Percentiles rank a stretch among this genome's conserved stretches.
These are phyloP conservation scores for Agrochola macilenta DNA, from an alignment of 2,888 invertebrate genomes.

Conservation along the genomic window DNA sequence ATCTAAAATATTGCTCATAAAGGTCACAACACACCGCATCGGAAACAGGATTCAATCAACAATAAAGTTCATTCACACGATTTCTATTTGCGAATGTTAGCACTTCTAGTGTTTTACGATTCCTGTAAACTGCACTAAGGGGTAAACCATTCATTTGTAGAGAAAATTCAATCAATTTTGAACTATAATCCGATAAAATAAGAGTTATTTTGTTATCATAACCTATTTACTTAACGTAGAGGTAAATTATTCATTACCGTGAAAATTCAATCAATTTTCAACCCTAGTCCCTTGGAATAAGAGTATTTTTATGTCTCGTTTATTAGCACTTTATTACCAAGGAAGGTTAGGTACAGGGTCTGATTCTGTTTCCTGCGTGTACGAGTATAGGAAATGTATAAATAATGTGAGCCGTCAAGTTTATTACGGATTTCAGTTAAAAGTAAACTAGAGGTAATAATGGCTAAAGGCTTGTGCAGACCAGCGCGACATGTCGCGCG, in stretches of 20 bases:
- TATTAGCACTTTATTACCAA: conserved; percentile 36
- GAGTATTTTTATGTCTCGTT: not conserved
- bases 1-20: conserved; percentile 42
- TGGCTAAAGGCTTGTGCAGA: too few species aligned
- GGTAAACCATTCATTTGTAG: conserved; percentile 31
- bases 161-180: conserved; percentile 10
- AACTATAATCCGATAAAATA: conserved; percentile 6
- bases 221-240: conserved; percentile 26
- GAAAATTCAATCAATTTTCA: conserved; percentile 10
- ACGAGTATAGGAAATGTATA: conserved; percentile 17
- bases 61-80: conserved; percentile 68
- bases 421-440: not conserved
- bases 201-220: not conserved
- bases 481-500: too few species aligned
- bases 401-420: not conserved
- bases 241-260: not conserved
- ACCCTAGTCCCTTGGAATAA: conserved; percentile 15
- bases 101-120: conserved; percentile 63
- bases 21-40: conserved; percentile 40
- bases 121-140: conserved; percentile 49
- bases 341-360: conserved; percentile 24
- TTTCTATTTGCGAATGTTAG: conserved; percentile 68
- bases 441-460: not conserved
- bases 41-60: conserved; percentile 54
- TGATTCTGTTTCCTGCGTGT: conserved; percentile 40